Conservation (phyloP, 2,113 vertebrate species). For the Talpa occidentalis region DNA sequence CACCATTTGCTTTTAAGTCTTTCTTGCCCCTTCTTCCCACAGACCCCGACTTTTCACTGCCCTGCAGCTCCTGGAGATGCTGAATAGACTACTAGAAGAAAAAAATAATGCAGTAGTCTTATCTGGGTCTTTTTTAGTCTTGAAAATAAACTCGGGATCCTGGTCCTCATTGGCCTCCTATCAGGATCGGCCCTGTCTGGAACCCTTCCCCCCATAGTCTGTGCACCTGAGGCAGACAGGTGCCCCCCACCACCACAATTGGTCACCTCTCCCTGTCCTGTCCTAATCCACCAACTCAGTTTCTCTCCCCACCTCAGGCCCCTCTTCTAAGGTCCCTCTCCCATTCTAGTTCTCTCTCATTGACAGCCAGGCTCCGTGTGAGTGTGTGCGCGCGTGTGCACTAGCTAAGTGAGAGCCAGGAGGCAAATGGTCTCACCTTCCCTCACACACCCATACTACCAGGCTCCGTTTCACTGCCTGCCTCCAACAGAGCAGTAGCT, state of each 20-base stretch:
- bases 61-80: not conserved
- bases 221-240: not conserved
- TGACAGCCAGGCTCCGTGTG: not conserved
- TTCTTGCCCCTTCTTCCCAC: not conserved
- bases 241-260: too few species aligned
- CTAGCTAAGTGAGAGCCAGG: not conserved
- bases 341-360: not conserved
- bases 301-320: not conserved
- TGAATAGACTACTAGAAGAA: not conserved
- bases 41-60: not conserved
- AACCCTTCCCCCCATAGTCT: not conserved
- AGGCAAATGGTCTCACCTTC: not conserved
- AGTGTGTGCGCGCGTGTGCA: not conserved
- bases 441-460: not conserved
- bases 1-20: not conserved
- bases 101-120: not conserved
- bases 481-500: not conserved
- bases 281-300: not conserved
- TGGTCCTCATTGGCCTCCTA: not conserved
- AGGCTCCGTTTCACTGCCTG: constrained; percentile 29
- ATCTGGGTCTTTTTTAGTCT: not conserved
- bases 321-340: not conserved
- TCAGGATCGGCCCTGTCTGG: too few species aligned
- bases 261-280: not conserved
- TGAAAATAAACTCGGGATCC: not conserved